phyloP scores from a whole-genome alignment of 2,113 vertebrate genomes.

The Salminus brasiliensis region DNA sequence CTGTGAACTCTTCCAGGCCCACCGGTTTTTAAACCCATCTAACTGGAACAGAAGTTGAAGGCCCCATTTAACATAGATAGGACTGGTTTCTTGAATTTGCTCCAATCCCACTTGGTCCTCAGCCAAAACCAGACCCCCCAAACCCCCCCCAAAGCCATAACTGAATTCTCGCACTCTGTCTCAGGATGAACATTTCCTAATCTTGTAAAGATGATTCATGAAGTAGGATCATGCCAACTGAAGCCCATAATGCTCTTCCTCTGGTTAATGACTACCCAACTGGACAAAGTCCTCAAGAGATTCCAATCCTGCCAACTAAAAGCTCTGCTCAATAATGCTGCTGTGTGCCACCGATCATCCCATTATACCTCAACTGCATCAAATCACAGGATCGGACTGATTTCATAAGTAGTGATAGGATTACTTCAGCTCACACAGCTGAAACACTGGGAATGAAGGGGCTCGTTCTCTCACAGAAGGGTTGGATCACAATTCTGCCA shows the following conservation, averaged over 20 bases:
- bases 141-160: conserved; percentile 1
- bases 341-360: neutral
- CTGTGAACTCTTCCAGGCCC: too few relatives aligned
- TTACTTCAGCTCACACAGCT: neutral
- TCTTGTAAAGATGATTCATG: neutral
- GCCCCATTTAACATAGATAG: conserved; percentile 3
- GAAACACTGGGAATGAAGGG: neutral
- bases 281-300: conserved; percentile 31
- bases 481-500: neutral
- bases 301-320: neutral
- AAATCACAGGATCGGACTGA: neutral
- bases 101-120: conserved; percentile 15
- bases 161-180: neutral
- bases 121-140: neutral
- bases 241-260: neutral
- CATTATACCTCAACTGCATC: neutral
- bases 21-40: too few relatives aligned
- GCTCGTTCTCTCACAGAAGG: neutral
- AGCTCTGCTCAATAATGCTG: neutral
- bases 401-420: neutral
- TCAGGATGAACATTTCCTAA: neutral
- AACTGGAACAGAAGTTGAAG: too few relatives aligned
- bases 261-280: conserved; percentile 26
- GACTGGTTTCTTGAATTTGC: neutral
- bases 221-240: neutral